Evolutionary conservation across 2,888 invertebrate genomes (phyloP).

Genomic region (Autographa pulchrina): DNA sequence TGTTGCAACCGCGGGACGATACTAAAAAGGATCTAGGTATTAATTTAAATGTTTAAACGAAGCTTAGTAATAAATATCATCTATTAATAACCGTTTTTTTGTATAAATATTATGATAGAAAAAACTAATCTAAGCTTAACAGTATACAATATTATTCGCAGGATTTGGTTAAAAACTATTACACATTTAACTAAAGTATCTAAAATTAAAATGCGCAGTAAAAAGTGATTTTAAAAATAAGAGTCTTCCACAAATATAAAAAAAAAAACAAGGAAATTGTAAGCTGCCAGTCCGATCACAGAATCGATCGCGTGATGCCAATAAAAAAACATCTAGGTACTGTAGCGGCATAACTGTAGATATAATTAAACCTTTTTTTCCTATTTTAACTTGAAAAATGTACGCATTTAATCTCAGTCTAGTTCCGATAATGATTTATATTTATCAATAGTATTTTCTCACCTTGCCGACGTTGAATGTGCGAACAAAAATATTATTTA

Average conservation of each 20-base stretch:
- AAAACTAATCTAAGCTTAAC: no score
- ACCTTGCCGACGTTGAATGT: slow-evolving; percentile 18
- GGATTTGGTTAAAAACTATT: not conserved
- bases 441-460: slow-evolving; percentile 32
- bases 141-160: not conserved
- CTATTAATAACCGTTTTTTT: no score
- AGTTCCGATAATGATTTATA: slow-evolving; percentile 38
- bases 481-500: slow-evolving; percentile 42
- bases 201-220: no score
- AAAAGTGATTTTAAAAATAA: not conserved
- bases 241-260: not conserved
- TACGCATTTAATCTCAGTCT: slow-evolving; percentile 47
- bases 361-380: slow-evolving; percentile 31
- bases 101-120: no score
- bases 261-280: slow-evolving; percentile 31
- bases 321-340: slow-evolving; percentile 28
- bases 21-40: not conserved
- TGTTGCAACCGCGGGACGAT: not conserved
- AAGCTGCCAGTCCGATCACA: slow-evolving; percentile 36
- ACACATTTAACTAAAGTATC: not conserved
- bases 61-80: no score
- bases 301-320: slow-evolving; percentile 36
- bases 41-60: not conserved
- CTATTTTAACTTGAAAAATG: slow-evolving; percentile 44
- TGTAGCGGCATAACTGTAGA: slow-evolving; percentile 31